These are phyloP conservation scores for Quadroppia sp. DNA, from an alignment of 2,888 invertebrate genomes.

Conservation along the genomic window DNA sequence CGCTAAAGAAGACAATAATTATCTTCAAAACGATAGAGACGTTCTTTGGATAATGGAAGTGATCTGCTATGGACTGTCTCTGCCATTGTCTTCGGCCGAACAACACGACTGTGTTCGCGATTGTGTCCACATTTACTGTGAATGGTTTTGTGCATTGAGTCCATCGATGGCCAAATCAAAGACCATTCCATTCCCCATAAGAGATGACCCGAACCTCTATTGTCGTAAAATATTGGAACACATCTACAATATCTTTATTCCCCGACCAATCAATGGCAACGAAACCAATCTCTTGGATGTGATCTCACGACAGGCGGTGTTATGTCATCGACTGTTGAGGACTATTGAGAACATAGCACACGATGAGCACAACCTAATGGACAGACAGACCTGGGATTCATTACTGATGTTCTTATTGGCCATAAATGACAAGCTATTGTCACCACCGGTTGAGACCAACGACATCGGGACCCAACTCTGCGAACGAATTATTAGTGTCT, in stretches of 20 bases:
- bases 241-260: slow-evolving; percentile 89
- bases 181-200: slow-evolving; percentile 81
- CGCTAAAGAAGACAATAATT: slow-evolving; percentile 20
- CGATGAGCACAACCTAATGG: slow-evolving; percentile 65
- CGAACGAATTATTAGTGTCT: slow-evolving; percentile 84
- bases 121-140: slow-evolving; percentile 93
- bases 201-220: slow-evolving; percentile 83
- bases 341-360: slow-evolving; percentile 75
- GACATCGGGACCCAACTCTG: slow-evolving; percentile 93
- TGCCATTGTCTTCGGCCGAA: slow-evolving; percentile 63
- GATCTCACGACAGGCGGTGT: slow-evolving; percentile 76
- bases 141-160: slow-evolving; percentile 86
- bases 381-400: slow-evolving; percentile 84
- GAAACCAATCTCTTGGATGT: slow-evolving; percentile 59
- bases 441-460: slow-evolving; percentile 82
- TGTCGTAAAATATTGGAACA: slow-evolving; percentile 84
- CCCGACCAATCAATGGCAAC: slow-evolving; percentile 62
- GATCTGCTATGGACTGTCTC: slow-evolving; percentile 82
- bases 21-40: slow-evolving; percentile 72
- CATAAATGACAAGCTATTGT: slow-evolving; percentile 82
- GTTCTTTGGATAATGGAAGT: slow-evolving; percentile 70
- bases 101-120: slow-evolving; percentile 93
- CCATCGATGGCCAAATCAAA: slow-evolving; percentile 54
- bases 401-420: slow-evolving; percentile 78
- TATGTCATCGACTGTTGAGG: slow-evolving; percentile 83